phyloP scores from a whole-genome alignment of 1,140 invertebrate species.

The Magallana ariakensis region DNA sequence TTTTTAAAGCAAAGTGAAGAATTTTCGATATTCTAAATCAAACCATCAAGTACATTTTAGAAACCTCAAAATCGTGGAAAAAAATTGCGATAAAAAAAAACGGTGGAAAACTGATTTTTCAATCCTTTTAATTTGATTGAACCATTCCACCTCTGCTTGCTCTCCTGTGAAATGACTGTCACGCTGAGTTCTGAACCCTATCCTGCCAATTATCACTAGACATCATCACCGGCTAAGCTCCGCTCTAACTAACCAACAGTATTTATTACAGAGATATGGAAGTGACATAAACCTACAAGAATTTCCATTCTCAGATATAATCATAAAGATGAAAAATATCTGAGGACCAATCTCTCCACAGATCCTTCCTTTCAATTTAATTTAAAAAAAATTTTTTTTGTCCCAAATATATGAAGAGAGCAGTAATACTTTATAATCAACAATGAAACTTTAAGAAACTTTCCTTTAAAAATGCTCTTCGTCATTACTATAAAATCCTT shows the following conservation, averaged over 20 bases:
- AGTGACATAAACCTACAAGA: constrained; percentile 1
- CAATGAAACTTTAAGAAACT: no score
- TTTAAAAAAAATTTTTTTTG: no score
- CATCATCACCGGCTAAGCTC: constrained; percentile 3
- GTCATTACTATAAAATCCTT: no score
- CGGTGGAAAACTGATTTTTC: constrained; percentile 1
- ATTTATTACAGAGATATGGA: background rate
- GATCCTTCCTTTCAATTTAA: no score
- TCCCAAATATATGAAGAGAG: no score
- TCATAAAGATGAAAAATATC: constrained; percentile 4
- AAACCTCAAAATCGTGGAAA: constrained; percentile 9
- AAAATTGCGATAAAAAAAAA: constrained; percentile 5
- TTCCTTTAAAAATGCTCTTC: no score
- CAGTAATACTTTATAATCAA: no score
- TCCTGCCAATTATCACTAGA: constrained; percentile 15
- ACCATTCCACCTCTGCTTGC: background rate
- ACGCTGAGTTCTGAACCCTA: background rate
- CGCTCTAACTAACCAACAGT: background rate
- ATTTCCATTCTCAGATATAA: constrained; percentile 3
- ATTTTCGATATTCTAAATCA: constrained; percentile 24
- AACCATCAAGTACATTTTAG: background rate
- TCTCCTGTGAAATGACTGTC: background rate
- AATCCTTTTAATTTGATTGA: constrained; percentile 21
- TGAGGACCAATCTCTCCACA: background rate
- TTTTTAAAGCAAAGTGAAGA: background rate